Conservation (phyloP, 2,113 vertebrate species). For the Brachypteracias leptosomus region DNA sequence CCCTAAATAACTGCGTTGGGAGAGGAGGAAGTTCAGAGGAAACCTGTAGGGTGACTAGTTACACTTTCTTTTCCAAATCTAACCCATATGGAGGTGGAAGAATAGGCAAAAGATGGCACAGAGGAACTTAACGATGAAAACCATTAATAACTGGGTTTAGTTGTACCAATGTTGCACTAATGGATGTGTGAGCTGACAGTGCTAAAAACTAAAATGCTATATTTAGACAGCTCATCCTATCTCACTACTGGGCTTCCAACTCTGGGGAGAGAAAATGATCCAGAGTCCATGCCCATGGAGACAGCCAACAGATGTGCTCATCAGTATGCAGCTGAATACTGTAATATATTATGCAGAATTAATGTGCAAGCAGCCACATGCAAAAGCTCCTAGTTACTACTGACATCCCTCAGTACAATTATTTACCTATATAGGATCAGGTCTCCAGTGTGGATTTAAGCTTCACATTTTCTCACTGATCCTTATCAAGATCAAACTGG, state of each 20-base stretch:
- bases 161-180: background rate
- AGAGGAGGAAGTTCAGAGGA: background rate
- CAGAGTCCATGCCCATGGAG: background rate
- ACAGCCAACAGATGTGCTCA: conserved; percentile 30
- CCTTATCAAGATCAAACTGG: background rate
- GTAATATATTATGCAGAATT: conserved; percentile 14
- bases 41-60: background rate
- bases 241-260: background rate
- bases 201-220: background rate
- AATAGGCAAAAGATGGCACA: background rate
- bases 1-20: background rate
- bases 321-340: background rate
- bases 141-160: background rate
- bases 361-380: background rate
- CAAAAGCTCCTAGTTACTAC: background rate
- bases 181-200: background rate
- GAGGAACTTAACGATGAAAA: background rate
- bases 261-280: background rate
- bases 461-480: background rate
- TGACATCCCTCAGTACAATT: background rate
- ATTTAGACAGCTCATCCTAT: background rate
- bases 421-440: background rate
- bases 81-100: background rate
- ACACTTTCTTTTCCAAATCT: background rate
- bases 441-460: background rate